Conservation (phyloP, 2,888 invertebrate genomes). For the Lysandra coridon region DNA sequence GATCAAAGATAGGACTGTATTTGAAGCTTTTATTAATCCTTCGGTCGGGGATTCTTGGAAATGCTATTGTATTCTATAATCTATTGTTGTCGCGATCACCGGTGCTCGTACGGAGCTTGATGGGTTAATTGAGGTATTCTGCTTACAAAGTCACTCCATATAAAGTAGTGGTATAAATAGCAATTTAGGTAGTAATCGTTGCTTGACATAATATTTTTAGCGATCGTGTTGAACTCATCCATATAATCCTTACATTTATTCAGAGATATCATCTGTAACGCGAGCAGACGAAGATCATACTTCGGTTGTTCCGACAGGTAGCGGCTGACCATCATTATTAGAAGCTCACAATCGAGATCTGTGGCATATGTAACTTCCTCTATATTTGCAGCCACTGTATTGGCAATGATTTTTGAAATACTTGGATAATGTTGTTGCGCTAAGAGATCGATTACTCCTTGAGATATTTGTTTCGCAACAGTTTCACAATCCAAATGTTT, state of each 20-base stretch:
- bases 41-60: too few relatives aligned
- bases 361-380: neutral
- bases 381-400: neutral
- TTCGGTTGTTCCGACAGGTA: constrained; percentile 1
- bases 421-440: neutral
- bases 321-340: constrained; percentile 6
- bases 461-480: neutral
- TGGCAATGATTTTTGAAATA: neutral
- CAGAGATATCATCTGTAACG: neutral
- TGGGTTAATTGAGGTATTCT: constrained; percentile 7
- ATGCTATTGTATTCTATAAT: too few relatives aligned
- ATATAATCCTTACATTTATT: neutral
- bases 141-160: constrained; percentile 7
- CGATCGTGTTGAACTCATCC: neutral
- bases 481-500: neutral
- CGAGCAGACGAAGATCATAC: neutral
- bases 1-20: too few relatives aligned
- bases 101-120: too few relatives aligned
- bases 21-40: neutral
- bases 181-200: neutral
- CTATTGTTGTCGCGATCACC: too few relatives aligned
- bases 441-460: neutral
- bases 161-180: constrained; percentile 21
- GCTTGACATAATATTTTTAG: neutral
- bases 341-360: neutral